Conservation (phyloP, 2,888 invertebrate species). For the Mantis religiosa region DNA sequence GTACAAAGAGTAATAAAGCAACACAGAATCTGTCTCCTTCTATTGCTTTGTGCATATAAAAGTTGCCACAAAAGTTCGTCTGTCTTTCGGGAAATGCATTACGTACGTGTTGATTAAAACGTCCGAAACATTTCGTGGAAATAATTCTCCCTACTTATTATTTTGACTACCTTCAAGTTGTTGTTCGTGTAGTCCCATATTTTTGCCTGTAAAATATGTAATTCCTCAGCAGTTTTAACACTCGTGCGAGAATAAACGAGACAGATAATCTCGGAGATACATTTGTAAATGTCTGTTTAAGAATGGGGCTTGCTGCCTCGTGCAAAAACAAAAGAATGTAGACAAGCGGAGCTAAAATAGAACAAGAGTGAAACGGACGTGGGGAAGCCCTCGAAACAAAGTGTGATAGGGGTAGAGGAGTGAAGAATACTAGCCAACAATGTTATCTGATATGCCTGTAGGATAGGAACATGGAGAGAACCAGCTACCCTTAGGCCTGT, state of each 20-base stretch:
- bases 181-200: too few species aligned
- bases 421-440: background rate
- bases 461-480: background rate
- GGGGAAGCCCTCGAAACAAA: background rate
- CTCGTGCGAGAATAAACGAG: background rate
- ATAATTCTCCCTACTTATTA: too few species aligned
- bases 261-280: background rate
- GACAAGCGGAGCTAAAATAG: background rate
- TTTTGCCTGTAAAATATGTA: too few species aligned
- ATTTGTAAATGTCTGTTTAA: background rate
- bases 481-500: background rate
- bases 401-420: background rate
- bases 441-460: background rate
- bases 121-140: too few species aligned
- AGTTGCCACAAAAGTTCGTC: too few species aligned
- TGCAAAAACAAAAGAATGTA: background rate
- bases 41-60: too few species aligned
- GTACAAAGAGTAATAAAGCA: too few species aligned
- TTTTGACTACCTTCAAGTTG: too few species aligned
- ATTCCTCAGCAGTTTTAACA: too few species aligned
- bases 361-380: background rate
- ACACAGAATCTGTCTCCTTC: too few species aligned
- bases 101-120: too few species aligned
- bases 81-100: too few species aligned
- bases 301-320: background rate